Evolutionary conservation across 2,888 invertebrate genomes (phyloP), one percentile per base, ranked within the genome.

Genomic region (Protonemura montana): DNA sequence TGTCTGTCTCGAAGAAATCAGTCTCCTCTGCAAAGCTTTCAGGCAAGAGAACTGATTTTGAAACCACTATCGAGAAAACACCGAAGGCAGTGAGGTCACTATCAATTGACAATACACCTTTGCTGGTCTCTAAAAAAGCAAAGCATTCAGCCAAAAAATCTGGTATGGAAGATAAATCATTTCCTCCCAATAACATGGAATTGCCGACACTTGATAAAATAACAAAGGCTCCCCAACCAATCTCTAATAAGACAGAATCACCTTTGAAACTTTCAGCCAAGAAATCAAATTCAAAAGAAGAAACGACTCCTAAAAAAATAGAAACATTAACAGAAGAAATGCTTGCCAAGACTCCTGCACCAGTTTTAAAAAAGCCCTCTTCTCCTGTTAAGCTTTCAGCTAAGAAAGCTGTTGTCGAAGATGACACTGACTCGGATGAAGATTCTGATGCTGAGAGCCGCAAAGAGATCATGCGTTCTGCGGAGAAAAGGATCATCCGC

Each of bases 401-500:
- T 13, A 81, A 81, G 81, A 81, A 81, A n/a, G 81, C 28, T 13
- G 81, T 81, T 81, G 30, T 86, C 26, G 78, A 85, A 5, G 86
- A 85, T 41, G 85, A 26, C 3, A 41, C 81, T n/a, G 87, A 87
- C 25, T 76, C 85, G 77, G 88, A 86, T 59, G 82, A 82, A 25
- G 86, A 88, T 86, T 88, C 88, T n/a, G 88, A 88, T 87, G 88
- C 88, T 21, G 88, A 88, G 29, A 86, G 86, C 26, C 84, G 88
- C 28, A 87, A 87, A 59, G 87, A 86, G 25, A 88, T 87, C 21
- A 85, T 83, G 85, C 81, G 86, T 42, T 87, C 87, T 13, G 87
- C 87, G 16, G 85, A 88, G 80, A 87, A 86, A 29, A 42, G 87
- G 26, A 88, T 88, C 80, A 86, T 86, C 27, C 85, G 87, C 59